Base-by-base conservation (phyloP, 1,140 invertebrate genomes). In the Drosophila kikkawai region DNA sequence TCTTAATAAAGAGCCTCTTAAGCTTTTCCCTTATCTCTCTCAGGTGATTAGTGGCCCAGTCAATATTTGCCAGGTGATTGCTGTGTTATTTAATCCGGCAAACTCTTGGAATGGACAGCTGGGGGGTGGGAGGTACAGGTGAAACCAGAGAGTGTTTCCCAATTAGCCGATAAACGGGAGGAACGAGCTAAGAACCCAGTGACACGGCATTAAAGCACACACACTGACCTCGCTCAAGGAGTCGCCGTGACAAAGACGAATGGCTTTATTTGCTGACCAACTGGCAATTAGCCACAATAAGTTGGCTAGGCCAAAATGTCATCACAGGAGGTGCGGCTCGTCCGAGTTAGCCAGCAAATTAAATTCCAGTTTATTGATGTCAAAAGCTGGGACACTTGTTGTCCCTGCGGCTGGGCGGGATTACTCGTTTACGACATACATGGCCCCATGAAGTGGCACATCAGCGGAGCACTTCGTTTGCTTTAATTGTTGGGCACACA, bases 281-380 rank as follows among this genome's bases (percentile, higher is more conserved):
- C 70, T 56, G 66, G 69, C 79, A 85, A 85, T 85, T 82, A 80
- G 74, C 67, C 68, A 70, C 36, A 47, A 42, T 22, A 68, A 61
- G 81, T 70, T 61, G 55, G n/a, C 55, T 58, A 60, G 81, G 66
- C 77, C 75, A 42, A 85, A 78, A 71, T 82, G 79, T 86, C 79
- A 86, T 53, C 66, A 51, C 60, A 41, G 29, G 59, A 67, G 77
- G 80, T 67, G 80, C 51, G 75, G 42, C 76, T 36, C 34, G 51
- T 22, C 17, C 66, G 45, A 55, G 53, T 75, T 48, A 42, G 34
- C 66, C 51, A 51, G 51, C 47, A 64, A 82, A 77, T 81, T 71
- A 77, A 84, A 83, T 87, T 70, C 65, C 83, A 61, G 71, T 86
- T 87, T 83, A 88, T 82, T 50, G 71, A 63, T 86, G 75, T 82